These are phyloP conservation scores for Leptosomus discolor DNA, from an alignment of 2,113 vertebrate genomes.

Conservation along the genomic window DNA sequence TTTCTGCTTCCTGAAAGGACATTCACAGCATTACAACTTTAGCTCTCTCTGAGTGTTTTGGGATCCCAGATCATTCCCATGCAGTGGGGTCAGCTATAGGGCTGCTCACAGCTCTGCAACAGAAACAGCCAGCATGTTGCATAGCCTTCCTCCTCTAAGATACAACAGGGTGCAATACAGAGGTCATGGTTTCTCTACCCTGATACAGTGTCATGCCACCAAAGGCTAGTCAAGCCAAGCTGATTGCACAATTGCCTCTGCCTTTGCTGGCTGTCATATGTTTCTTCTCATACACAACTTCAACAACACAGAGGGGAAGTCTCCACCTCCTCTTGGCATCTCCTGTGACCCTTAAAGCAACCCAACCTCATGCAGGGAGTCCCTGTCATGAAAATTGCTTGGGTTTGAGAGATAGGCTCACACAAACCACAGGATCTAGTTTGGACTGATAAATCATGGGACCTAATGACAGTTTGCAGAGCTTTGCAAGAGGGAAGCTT, in stretches of 20 bases:
- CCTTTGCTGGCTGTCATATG: not conserved
- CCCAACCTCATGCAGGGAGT: not conserved
- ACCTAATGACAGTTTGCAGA: not conserved
- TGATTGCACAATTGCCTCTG: not conserved
- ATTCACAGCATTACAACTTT: not conserved
- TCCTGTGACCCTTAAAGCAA: not conserved
- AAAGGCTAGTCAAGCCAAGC: not conserved
- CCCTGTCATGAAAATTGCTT: not conserved
- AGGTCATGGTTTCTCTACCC: not conserved
- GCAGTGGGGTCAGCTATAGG: not conserved
- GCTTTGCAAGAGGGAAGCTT: not conserved
- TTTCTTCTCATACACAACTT: not conserved
- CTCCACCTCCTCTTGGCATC: not conserved
- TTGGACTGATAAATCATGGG: not conserved
- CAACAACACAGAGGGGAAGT: not conserved
- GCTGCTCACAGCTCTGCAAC: fast-evolving
- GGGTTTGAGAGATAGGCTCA: not conserved
- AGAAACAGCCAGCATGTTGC: fast-evolving
- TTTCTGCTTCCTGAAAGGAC: not conserved
- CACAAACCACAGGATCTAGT: not conserved
- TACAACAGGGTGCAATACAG: not conserved
- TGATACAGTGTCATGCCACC: not conserved
- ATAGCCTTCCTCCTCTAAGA: not conserved
- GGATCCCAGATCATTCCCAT: not conserved
- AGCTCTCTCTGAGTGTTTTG: not conserved